Conservation (phyloP, 2,797 vertebrate species). For the Helicolenus hilgendorfi region DNA sequence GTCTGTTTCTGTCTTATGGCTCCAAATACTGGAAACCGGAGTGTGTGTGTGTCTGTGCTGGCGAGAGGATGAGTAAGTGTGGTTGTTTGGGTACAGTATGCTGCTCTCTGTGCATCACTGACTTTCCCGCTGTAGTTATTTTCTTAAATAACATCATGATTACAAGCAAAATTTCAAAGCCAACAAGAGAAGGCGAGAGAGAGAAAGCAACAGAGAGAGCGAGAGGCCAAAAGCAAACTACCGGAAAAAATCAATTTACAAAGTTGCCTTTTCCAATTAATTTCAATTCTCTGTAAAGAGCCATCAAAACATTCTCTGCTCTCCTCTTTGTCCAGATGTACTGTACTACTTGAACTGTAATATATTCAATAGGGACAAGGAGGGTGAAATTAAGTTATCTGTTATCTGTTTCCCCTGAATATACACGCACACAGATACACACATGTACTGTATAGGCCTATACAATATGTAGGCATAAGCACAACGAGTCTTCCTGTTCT, state of each 20-base stretch:
- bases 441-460: neutral
- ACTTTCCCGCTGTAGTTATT: neutral
- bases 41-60: neutral
- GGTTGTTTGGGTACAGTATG: neutral
- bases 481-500: constrained; percentile 1
- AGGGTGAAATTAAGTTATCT: constrained; percentile 22
- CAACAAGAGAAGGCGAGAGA: neutral
- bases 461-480: neutral
- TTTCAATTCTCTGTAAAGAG: constrained; percentile 4
- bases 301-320: neutral
- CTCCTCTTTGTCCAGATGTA: neutral
- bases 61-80: neutral
- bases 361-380: constrained; percentile 7
- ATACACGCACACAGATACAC: constrained; percentile 3
- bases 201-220: neutral
- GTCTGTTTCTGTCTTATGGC: neutral
- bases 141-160: constrained; percentile 32
- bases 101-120: neutral
- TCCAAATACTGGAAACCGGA: neutral
- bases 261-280: constrained; percentile 51
- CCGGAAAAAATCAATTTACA: constrained; percentile 17
- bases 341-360: constrained; percentile 24
- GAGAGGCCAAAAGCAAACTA: constrained; percentile 2
- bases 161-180: constrained; percentile 22
- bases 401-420: constrained; percentile 23